Percentiles rank a stretch among this genome's conserved stretches.
phyloP scores from a whole-genome alignment of 2,888 invertebrate genomes.

The Dexiosoma caninum region DNA sequence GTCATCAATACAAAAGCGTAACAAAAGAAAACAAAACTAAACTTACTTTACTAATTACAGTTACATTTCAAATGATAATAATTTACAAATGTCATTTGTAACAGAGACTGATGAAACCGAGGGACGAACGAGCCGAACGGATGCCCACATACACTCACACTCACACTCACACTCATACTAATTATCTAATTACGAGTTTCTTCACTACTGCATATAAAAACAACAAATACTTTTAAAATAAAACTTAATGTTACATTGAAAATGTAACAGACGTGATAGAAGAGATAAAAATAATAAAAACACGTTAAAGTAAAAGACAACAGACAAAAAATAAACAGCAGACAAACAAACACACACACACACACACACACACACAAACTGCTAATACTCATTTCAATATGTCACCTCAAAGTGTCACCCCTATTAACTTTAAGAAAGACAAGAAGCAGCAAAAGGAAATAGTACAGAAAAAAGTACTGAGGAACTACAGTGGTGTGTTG shows the following conservation, averaged over 20 bases:
- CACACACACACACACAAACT: slow-evolving; percentile 37
- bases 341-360: background rate
- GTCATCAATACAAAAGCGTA: slow-evolving; percentile 65
- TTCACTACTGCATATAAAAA: slow-evolving; percentile 30
- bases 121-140: slow-evolving; percentile 11
- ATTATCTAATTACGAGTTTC: slow-evolving; percentile 57
- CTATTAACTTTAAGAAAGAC: slow-evolving; percentile 52
- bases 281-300: slow-evolving; percentile 25
- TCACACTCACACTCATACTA: slow-evolving; percentile 27
- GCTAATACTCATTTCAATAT: slow-evolving; percentile 63
- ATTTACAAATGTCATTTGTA: slow-evolving; percentile 59
- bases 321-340: background rate
- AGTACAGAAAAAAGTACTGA: background rate
- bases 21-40: slow-evolving; percentile 30
- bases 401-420: slow-evolving; percentile 62
- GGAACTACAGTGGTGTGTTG: slow-evolving; percentile 1
- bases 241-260: slow-evolving; percentile 28
- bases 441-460: background rate
- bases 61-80: slow-evolving; percentile 56
- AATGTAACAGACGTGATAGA: background rate
- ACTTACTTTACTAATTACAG: slow-evolving; percentile 63
- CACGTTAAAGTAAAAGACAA: slow-evolving; percentile 9
- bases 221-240: background rate
- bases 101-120: slow-evolving; percentile 38
- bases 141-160: slow-evolving; percentile 1